Base-by-base conservation (phyloP, 1,140 invertebrate species). In the Scaptomyza pallida region DNA sequence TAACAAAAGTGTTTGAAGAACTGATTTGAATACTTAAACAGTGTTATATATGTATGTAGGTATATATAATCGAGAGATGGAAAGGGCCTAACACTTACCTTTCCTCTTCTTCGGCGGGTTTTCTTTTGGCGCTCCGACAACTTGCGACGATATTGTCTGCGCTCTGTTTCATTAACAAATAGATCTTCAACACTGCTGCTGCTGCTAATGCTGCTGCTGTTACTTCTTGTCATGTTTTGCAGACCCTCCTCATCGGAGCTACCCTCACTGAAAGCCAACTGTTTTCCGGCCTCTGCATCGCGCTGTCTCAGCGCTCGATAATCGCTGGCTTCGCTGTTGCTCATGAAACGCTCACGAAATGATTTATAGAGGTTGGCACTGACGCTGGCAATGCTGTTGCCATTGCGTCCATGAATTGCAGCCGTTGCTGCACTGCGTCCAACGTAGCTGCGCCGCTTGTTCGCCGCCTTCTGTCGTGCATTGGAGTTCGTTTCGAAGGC, bases 161-260 rank as follows among this genome's bases (percentile, higher is more conserved):
- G 67, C 16, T 69, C 72, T 23, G 74, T 48, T 51, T 86, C 74
- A 9, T 41, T 45, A 19, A 50, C 56, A 13, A 88, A 86, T 2
- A 86, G 43, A 72, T 86, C 75, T 35, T 86, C 82, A 6, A 78
- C 74, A 48, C 81, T 86, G 61, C 81, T 86, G 48, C 72, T 76
- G 61, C 64, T 81, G 62, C 64, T 80, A 6, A 4, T 26, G 4
- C 23, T 23, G 33, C 12, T 6, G 16, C 43, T 19, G 47, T 16
- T 41, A 21, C 16, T n/a, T n/a, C n/a, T n/a, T n/a, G n/a, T n/a
- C n/a, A n/a, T 52, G 52, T 43, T 70, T 41, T 10, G 47, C 43
- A 15, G 52, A 55, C 40, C 52, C 23, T 71, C 61, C 9, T 45
- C 73, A 5, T 65, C 65, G 12, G 82, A 86, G 23, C 71, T 83